Evolutionary conservation across 2,888 invertebrate genomes (phyloP).

Genomic region (Callyntrura guangdongensis): DNA sequence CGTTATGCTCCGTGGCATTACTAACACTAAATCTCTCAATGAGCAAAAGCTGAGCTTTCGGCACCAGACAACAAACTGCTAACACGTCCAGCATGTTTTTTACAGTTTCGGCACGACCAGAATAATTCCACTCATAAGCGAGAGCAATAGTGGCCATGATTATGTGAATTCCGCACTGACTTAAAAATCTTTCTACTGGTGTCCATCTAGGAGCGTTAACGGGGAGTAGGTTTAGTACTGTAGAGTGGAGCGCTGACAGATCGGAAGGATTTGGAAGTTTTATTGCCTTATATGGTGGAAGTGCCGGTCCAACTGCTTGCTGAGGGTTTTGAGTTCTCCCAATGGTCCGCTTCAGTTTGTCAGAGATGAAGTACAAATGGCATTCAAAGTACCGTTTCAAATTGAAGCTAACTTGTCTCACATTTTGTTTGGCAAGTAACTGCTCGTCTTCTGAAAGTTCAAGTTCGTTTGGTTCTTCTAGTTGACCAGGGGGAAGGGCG

Average conservation of each 20-base stretch:
- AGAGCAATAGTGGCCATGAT: slow-evolving; percentile 95
- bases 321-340: slow-evolving; percentile 76
- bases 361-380: slow-evolving; percentile 82
- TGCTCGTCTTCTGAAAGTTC: slow-evolving; percentile 80
- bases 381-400: slow-evolving; percentile 84
- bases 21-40: slow-evolving; percentile 88
- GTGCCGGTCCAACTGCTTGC: slow-evolving; percentile 65
- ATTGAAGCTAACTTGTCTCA: slow-evolving; percentile 83
- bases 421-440: slow-evolving; percentile 77
- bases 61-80: slow-evolving; percentile 95
- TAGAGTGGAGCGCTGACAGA: slow-evolving; percentile 69
- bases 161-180: slow-evolving; percentile 87
- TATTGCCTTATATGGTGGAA: slow-evolving; percentile 80
- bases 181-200: slow-evolving; percentile 95
- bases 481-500: slow-evolving; percentile 48
- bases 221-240: slow-evolving; percentile 73
- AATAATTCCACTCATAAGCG: slow-evolving; percentile 96
- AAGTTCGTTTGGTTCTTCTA: slow-evolving; percentile 51
- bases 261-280: slow-evolving; percentile 74
- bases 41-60: slow-evolving; percentile 89
- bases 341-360: slow-evolving; percentile 80
- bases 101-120: slow-evolving; percentile 94
- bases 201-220: slow-evolving; percentile 89
- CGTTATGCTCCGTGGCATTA: slow-evolving; percentile 91
- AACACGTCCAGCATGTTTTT: slow-evolving; percentile 94